Evolutionary conservation across 2,113 vertebrate genomes (phyloP).

Genomic region (Plecotus auritus): DNA sequence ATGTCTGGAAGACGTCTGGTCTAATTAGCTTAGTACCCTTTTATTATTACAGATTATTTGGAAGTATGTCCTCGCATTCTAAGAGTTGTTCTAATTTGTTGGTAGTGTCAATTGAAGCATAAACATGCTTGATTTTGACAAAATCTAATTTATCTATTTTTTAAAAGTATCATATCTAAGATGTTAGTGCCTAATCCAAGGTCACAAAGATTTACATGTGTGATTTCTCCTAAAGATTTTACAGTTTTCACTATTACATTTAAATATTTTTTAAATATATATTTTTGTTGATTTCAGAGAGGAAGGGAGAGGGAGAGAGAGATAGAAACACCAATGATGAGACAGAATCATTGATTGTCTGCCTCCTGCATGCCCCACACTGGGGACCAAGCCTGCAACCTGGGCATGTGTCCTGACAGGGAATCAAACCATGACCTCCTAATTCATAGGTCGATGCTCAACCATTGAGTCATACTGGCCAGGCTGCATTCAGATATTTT

Average conservation of each 20-base stretch:
- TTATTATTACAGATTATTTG: neutral
- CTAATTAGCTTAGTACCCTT: too few relatives aligned
- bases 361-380: too few relatives aligned
- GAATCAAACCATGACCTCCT: too few relatives aligned
- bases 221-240: neutral
- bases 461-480: too few relatives aligned
- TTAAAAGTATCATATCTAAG: neutral
- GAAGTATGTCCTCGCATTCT: neutral
- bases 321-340: too few relatives aligned
- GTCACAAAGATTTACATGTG: neutral
- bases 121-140: neutral
- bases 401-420: too few relatives aligned
- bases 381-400: too few relatives aligned
- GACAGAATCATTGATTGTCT: too few relatives aligned
- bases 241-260: neutral
- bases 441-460: too few relatives aligned
- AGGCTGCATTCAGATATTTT: neutral
- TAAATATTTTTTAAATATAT: neutral
- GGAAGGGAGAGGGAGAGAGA: too few relatives aligned
- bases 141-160: neutral
- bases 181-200: neutral
- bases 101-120: neutral
- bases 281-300: too few relatives aligned
- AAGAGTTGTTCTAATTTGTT: neutral
- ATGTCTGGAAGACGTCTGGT: neutral